phyloP scores from a whole-genome alignment of 2,888 invertebrate genomes.

The Hemaris fuciformis region DNA sequence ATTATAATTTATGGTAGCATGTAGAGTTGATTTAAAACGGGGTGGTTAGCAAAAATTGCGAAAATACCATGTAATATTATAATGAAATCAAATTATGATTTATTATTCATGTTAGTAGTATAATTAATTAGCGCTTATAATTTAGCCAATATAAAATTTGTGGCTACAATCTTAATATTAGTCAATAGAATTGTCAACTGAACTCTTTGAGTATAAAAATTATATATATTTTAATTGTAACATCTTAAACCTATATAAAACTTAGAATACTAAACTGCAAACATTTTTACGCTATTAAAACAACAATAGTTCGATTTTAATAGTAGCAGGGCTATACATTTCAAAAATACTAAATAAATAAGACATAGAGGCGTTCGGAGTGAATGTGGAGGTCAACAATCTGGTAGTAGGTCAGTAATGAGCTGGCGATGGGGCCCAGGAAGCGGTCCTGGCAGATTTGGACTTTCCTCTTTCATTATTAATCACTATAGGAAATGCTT shows the following conservation, averaged over 20 bases:
- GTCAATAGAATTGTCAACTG: no score
- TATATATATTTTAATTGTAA: background rate
- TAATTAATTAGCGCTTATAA: no score
- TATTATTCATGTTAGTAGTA: no score
- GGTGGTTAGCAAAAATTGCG: no score
- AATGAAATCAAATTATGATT: no score
- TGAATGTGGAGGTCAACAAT: slow-evolving; percentile 59
- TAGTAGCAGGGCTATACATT: background rate
- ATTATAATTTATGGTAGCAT: background rate
- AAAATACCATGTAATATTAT: no score
- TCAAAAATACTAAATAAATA: slow-evolving; percentile 12
- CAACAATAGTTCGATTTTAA: background rate
- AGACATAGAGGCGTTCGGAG: slow-evolving; percentile 6
- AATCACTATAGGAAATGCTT: background rate
- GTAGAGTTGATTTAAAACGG: no score
- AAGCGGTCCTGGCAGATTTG: slow-evolving; percentile 41
- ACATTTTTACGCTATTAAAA: background rate
- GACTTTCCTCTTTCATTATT: slow-evolving; percentile 34
- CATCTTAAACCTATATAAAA: background rate
- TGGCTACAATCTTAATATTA: no score
- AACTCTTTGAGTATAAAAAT: no score
- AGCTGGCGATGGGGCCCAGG: slow-evolving; percentile 41
- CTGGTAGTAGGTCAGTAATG: slow-evolving; percentile 67
- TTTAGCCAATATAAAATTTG: no score
- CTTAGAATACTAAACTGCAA: background rate